phyloP scores from a whole-genome alignment of 2,797 vertebrate species.

The Adelosebastes latens region DNA sequence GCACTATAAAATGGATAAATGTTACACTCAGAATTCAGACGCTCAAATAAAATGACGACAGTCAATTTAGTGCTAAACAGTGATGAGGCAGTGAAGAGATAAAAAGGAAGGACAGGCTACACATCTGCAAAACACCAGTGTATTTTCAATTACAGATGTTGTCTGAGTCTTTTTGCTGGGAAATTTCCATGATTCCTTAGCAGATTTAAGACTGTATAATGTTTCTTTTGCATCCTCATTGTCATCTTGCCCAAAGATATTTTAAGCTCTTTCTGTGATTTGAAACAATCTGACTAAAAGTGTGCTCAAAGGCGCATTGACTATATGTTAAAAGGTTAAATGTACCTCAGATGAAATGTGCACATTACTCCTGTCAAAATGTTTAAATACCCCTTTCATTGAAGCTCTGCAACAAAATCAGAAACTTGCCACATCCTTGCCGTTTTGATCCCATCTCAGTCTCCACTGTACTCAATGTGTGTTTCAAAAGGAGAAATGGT shows the following conservation, averaged over 20 bases:
- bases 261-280: background rate
- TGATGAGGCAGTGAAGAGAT: background rate
- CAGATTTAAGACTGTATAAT: background rate
- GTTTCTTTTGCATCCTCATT: background rate
- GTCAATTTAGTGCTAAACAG: background rate
- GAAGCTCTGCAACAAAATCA: background rate
- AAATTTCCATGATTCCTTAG: too few relatives aligned
- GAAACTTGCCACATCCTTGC: constrained; percentile 1
- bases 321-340: background rate
- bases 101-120: too few relatives aligned
- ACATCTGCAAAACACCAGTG: background rate
- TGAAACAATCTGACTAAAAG: background rate
- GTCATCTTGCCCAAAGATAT: background rate
- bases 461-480: background rate
- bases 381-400: background rate
- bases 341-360: background rate
- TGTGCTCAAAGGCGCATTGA: background rate
- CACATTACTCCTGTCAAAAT: background rate
- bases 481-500: constrained; percentile 24
- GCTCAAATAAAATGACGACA: background rate
- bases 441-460: constrained; percentile 13
- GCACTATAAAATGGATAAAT: background rate
- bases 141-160: background rate
- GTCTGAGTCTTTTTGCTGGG: background rate
- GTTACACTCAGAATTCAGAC: background rate